Evolutionary conservation across 2,113 vertebrate species (phyloP).

Genomic region (Alligator sinensis): DNA sequence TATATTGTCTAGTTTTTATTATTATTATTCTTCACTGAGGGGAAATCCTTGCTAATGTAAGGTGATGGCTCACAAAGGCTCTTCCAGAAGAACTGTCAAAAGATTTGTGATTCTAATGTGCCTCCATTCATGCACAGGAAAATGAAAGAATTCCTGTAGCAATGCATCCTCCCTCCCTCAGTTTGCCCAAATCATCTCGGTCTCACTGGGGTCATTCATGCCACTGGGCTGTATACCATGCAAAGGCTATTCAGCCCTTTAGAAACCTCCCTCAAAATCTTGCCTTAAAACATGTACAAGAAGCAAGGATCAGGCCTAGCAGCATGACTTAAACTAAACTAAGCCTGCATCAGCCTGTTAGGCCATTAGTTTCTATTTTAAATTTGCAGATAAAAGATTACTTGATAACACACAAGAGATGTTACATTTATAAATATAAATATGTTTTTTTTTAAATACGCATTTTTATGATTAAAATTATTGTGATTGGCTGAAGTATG

Average conservation of each 20-base stretch:
- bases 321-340: not conserved
- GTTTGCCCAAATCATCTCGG: not conserved
- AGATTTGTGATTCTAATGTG: not conserved
- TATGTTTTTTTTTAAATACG: not conserved
- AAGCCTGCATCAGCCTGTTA: not conserved
- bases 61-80: not conserved
- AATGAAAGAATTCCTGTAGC: not conserved
- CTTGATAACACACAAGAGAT: not conserved
- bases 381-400: conserved; percentile 23
- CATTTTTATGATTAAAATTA: not conserved
- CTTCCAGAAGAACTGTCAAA: not conserved
- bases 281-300: not conserved
- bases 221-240: not conserved
- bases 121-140: not conserved
- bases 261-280: not conserved
- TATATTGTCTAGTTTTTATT: not conserved
- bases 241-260: not conserved
- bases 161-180: not conserved
- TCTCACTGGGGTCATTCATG: not conserved
- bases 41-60: not conserved
- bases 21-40: not conserved
- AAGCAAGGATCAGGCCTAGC: not conserved
- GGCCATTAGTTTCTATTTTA: not conserved
- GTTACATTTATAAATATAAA: not conserved
- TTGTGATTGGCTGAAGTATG: not conserved